Conservation (phyloP, 2,797 vertebrate species). For the Mus spretus region DNA sequence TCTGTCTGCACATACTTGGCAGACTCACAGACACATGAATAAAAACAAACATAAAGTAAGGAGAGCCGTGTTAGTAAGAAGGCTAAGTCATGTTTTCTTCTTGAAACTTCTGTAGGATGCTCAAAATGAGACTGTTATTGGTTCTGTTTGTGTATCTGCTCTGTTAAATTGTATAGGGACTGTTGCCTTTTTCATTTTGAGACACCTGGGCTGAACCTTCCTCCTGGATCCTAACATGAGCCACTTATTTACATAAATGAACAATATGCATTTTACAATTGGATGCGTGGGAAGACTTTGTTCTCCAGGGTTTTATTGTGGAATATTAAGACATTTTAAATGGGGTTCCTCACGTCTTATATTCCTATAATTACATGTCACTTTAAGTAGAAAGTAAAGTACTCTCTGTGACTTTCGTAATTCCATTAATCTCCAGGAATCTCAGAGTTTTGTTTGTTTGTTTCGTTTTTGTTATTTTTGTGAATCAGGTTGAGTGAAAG, state of each 20-base stretch:
- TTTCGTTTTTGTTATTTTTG: not conserved
- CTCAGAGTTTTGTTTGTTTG: not conserved
- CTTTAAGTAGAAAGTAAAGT: not conserved
- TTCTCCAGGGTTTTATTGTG: not conserved
- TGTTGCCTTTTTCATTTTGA: no score
- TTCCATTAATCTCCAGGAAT: not conserved
- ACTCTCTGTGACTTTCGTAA: not conserved
- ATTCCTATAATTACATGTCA: not conserved
- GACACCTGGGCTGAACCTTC: not conserved
- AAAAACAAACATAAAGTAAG: not conserved
- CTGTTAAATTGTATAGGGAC: not conserved
- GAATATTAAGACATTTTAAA: conserved; percentile 2
- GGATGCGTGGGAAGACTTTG: not conserved
- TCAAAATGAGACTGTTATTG: not conserved
- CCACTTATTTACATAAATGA: not conserved
- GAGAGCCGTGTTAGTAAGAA: not conserved
- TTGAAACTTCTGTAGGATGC: not conserved
- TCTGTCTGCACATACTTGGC: not conserved
- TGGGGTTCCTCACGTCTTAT: not conserved
- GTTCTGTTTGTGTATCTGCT: no score
- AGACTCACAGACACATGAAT: not conserved
- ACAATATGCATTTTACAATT: not conserved
- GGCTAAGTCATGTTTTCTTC: not conserved
- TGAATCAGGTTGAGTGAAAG: not conserved
- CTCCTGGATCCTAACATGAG: not conserved